Base-by-base conservation (phyloP, 2,888 invertebrate genomes). In the Miltochrista miniata region DNA sequence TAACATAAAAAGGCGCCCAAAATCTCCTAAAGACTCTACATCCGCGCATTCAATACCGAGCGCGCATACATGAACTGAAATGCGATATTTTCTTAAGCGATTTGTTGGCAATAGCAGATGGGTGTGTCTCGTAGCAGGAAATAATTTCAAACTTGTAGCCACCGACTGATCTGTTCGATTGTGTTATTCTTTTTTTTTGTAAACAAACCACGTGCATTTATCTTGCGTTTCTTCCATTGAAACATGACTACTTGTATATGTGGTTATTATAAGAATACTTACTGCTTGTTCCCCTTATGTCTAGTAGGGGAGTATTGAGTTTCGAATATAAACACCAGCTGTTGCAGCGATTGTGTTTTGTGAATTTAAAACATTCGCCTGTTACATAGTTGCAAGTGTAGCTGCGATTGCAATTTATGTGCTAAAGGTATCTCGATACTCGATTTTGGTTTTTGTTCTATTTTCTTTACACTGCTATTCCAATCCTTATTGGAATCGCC, bases 51-150 rank as follows among this genome's bases (percentile, higher is more conserved):
- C 70, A 81, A 59, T 65, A 56, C n/a, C n/a, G n/a, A n/a, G n/a
- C 53, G 42, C 61, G 49, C 69, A 64, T 76, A 65, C 76, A 75
- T 72, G 76, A 79, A 79, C 62, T 70, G 90, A 81, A 90, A 91
- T 70, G 61, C 61, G 90, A 91, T 91, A 90, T 85, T 90, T 89
- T 87, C 72, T 76, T 77, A 73, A 81, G 76, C 82, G 83, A 88
- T 89, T 89, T 87, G 87, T 83, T 80, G 70, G 79, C 72, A 76
- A 79, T 79, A 69, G 80, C 85, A 85, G 79, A 85, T 87, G 90
- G 90, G 88, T 82, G 88, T 79, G 79, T 74, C 74, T 66, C 55
- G 65, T 77, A 81, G 87, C 88, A 89, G 90, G 90, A 89, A 87
- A 82, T 81, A 80, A 74, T 76, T 74, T 75, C 68, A 74, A 83